A percentile compares a stretch with the other conserved stretches of the same genome.
phyloP scores from a whole-genome alignment of 1,140 invertebrate species.

The Drosophila nasuta region DNA sequence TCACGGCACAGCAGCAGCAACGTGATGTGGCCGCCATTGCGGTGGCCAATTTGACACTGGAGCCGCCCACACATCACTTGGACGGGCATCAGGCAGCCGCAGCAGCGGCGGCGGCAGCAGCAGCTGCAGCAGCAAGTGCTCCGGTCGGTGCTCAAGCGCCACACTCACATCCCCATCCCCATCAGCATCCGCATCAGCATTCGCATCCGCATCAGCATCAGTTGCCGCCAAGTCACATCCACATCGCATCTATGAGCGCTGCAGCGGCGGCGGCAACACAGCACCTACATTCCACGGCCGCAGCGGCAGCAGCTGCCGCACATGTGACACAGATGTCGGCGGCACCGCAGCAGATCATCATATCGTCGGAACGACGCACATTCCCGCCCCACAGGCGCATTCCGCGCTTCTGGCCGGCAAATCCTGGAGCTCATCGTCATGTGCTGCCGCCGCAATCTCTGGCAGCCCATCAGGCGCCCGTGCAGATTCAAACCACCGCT shows the following conservation, averaged over 20 bases:
- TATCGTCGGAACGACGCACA: slow-evolving; percentile 86
- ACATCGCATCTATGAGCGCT: slow-evolving; percentile 85
- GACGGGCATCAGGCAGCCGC: slow-evolving; percentile 68
- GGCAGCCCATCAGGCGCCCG: slow-evolving; percentile 85
- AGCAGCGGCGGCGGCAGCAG: slow-evolving; percentile 46
- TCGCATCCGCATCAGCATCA: slow-evolving; percentile 81
- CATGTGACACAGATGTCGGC: slow-evolving; percentile 75
- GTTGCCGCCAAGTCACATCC: slow-evolving; percentile 82
- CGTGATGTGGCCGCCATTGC: slow-evolving; percentile 75
- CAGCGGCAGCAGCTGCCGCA: slow-evolving; percentile 83
- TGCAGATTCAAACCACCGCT: slow-evolving; percentile 85
- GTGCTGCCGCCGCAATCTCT: slow-evolving; percentile 79
- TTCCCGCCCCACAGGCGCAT: slow-evolving; percentile 85
- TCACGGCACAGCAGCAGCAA: slow-evolving; percentile 81
- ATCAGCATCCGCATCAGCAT: slow-evolving; percentile 81
- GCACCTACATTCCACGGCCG: slow-evolving; percentile 85
- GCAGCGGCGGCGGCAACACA: slow-evolving; percentile 83
- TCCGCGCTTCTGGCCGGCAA: slow-evolving; percentile 86
- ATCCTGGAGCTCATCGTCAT: slow-evolving; percentile 77
- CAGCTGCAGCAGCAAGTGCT: slow-evolving; percentile 34
- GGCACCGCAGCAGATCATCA: slow-evolving; percentile 85
- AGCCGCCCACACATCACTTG: slow-evolving; percentile 70
- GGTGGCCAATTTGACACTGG: slow-evolving; percentile 72
- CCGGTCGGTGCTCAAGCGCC: slow-evolving; percentile 20
- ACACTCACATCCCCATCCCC: slow-evolving; percentile 59